Conservation (phyloP, 2,113 vertebrate genomes). For the Elachura formosa region DNA sequence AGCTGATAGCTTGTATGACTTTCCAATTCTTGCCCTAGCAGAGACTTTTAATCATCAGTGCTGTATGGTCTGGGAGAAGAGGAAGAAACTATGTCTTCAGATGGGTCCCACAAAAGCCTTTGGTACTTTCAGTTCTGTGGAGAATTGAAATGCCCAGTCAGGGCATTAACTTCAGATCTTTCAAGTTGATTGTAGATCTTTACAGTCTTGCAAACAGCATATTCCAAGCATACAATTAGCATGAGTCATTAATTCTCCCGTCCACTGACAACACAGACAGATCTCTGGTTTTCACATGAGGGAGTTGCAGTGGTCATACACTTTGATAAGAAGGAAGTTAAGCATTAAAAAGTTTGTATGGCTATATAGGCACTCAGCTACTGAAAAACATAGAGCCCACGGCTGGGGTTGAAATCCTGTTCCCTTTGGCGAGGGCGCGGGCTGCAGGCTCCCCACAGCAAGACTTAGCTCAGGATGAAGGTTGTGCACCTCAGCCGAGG, state of each 20-base stretch:
- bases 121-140: rapidly evolving
- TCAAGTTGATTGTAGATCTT: background rate
- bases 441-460: background rate
- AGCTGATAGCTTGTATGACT: background rate
- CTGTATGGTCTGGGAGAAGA: background rate
- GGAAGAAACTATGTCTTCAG: background rate
- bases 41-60: background rate
- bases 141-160: background rate
- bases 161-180: background rate
- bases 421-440: background rate
- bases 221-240: background rate
- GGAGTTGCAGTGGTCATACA: background rate
- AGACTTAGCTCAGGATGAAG: background rate
- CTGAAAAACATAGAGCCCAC: background rate
- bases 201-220: background rate
- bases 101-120: background rate
- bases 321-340: background rate
- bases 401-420: background rate
- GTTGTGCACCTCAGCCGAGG: too few species aligned
- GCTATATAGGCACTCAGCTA: background rate
- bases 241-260: constrained; percentile 10
- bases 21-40: background rate
- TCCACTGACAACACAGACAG: background rate
- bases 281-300: background rate
- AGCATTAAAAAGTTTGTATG: background rate